Base-by-base conservation (phyloP, 2,888 invertebrate species). In the Drosophila siamana region DNA sequence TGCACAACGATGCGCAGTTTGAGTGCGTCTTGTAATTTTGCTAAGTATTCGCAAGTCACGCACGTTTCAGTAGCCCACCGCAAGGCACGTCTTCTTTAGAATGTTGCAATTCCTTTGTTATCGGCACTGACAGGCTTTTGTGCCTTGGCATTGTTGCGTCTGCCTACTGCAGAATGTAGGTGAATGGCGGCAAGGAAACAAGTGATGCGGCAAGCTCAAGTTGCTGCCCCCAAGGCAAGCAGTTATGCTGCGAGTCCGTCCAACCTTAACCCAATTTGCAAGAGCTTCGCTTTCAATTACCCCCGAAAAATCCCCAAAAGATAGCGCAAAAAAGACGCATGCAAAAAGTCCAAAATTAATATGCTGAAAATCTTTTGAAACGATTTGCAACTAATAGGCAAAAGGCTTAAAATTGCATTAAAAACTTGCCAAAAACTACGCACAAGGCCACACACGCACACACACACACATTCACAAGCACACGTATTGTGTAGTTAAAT, bases 401-500 rank as follows among this genome's bases (percentile, higher is more conserved):
- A 64, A 64, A 60, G 83, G 77, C 85, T 83, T 86, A 76, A 86
- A 88, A 88, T 79, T 88, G 83, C 86, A 88, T 83, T 83, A 86
- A 86, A 80, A 77, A 82, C 65, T 88, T 87, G 65, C 52, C 24
- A 7, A 26, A 82, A 78, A 69, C 60, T 67, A 46, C 54, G 59
- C 43, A 56, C 62, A 60, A 60, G 43, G 43, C 59, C 67, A 48
- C 46, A 54, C 55, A 50, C 44, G 59, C 48, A 59, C 50, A 50
- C 66, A 56, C 56, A 57, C n/a, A 63, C 46, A 62, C 26, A 59
- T 50, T 48, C 22, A 61, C 16, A 59, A 38, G 15, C 47, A 38
- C 22, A 33, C 22, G 22, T 38, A 38, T 38, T 38, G 36, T 47
- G 26, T 40, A 47, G 48, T 15, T 36, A 75, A 79, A 83, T 83